Base-by-base conservation (phyloP, 2,113 vertebrate species). In the Emydocephalus ijimae region DNA sequence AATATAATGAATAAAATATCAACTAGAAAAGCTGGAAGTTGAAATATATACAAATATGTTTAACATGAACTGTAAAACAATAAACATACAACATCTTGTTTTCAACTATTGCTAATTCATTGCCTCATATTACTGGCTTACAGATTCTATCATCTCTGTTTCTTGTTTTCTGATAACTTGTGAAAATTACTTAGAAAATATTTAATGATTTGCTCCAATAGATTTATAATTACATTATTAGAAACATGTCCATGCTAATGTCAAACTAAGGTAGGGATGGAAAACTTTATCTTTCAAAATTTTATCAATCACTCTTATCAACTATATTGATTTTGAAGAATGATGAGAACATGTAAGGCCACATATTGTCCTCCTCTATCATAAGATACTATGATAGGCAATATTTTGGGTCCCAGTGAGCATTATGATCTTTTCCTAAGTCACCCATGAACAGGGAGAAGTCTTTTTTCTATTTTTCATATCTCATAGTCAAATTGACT, bases 81-180 rank as follows among this genome's bases (percentile, higher is more conserved):
- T 61, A 74, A 94, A 94, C 54, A 89, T 92, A 85, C 64, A 95
- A 59, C 92, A 96, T 95, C 94, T 91, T 39, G 94, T 91, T 43
- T 94, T 93, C 92, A 91, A 87, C 5, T 39, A 15, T 39, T 74
- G 69, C n/a, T 39, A 74, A 74, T 74, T 74, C 69, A 74, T 39
- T 74, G n/a, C n/a, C n/a, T 74, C n/a, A 15, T 20, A 74, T 74
- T 74, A 34, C n/a, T 74, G 69, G 69, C 15, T 39, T 18, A 74
- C 2, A 74, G 6, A 74, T 74, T 74, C 69, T 74, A 74, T n/a
- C n/a, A 39, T 74, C n/a, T 74, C 69, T 20, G 2, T 74, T 74
- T 34, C 69, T 74, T 74, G n/a, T 74, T 74, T 74, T 39, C 69
- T 74, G 69, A 74, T n/a, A 39, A 74, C 15, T 34, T 74, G 2